Evolutionary conservation across 2,797 vertebrate genomes (phyloP).

Genomic region (Leptodactylus fallax): DNA sequence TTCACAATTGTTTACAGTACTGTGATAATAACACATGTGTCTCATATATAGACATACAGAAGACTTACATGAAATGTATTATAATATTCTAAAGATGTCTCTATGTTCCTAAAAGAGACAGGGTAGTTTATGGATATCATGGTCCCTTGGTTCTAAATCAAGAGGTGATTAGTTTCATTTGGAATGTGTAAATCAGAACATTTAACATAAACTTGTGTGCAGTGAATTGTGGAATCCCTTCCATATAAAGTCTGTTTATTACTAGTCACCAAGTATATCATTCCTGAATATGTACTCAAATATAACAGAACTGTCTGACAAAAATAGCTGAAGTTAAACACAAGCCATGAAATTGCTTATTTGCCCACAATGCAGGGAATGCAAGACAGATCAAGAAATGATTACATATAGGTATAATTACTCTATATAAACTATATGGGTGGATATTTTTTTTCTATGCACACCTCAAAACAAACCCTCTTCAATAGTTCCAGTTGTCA

Average conservation of each 20-base stretch:
- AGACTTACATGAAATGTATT: no score
- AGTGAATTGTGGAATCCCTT: constrained; percentile 75
- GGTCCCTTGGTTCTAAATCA: constrained; percentile 72
- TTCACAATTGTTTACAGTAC: no score
- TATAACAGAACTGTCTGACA: constrained; percentile 69
- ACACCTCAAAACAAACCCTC: no score
- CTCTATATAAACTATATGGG: no score
- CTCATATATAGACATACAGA: constrained; percentile 26
- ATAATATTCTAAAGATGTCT: constrained; percentile 35
- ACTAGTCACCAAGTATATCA: constrained; percentile 70
- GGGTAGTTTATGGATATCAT: constrained; percentile 72
- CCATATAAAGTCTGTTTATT: constrained; percentile 70
- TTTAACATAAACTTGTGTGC: constrained; percentile 73
- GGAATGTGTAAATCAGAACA: constrained; percentile 73
- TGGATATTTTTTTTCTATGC: no score
- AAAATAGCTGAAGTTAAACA: constrained; percentile 69
- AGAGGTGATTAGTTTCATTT: constrained; percentile 73
- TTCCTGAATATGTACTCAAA: constrained; percentile 76
- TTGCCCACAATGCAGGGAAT: constrained; percentile 66
- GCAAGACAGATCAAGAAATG: constrained; percentile 61
- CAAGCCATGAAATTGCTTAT: constrained; percentile 51
- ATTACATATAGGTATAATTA: constrained; percentile 46
- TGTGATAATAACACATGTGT: no score
- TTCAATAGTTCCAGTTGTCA: no score
- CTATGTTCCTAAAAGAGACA: constrained; percentile 16